Percentiles rank a stretch among this genome's conserved stretches.
Evolutionary conservation across 1,140 invertebrate genomes (phyloP).

Genomic region (Drosophila melanogaster): Release_6_plus_ISO1_MT NT_037436.4:2021001-2021500

Average conservation of each 20-base stretch:
- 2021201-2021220: slow-evolving; percentile 42
- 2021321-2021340: slow-evolving; percentile 37
- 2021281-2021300: slow-evolving; percentile 6
- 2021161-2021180: slow-evolving; percentile 15
- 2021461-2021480: slow-evolving; percentile 23
- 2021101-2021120: slow-evolving; percentile 18
- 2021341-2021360: slow-evolving; percentile 45
- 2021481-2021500: neutral
- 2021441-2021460: neutral
- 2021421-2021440: accelerated
- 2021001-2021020: slow-evolving; percentile 28
- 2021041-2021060: neutral
- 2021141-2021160: slow-evolving; percentile 7
- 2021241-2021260: slow-evolving; percentile 11
- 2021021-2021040: neutral
- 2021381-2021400: slow-evolving; percentile 15
- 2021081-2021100: slow-evolving; percentile 40
- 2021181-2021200: neutral
- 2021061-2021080: slow-evolving; percentile 10
- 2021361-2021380: slow-evolving; percentile 11
- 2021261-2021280: slow-evolving; percentile 15
- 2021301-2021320: slow-evolving; percentile 12
- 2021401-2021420: neutral
- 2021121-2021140: slow-evolving; percentile 10
- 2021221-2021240: slow-evolving; percentile 30